A percentile compares a stretch with the other conserved stretches of the same genome.
These are phyloP conservation scores for Numenius phaeopus DNA, from an alignment of 2,797 vertebrate genomes.

Conservation along the genomic window DNA sequence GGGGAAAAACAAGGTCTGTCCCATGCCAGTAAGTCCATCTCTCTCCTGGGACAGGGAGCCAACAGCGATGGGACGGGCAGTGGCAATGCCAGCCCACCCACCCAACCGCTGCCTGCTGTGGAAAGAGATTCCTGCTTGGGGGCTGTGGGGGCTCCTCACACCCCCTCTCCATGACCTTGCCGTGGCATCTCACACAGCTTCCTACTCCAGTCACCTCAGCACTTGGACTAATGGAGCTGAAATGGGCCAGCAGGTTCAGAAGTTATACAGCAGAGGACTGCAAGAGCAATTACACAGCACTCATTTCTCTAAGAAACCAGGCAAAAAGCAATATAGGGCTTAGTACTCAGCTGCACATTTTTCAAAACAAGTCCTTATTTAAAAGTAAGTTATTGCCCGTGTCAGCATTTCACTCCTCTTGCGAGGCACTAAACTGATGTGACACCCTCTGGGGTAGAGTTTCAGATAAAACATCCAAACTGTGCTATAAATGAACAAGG, in stretches of 20 bases:
- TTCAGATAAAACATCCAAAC: background rate
- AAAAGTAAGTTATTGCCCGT: background rate
- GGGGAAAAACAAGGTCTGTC: background rate
- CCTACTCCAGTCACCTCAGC: background rate
- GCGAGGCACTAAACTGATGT: background rate
- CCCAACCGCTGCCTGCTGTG: background rate
- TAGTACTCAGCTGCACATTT: background rate
- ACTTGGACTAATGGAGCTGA: background rate
- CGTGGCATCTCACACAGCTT: background rate
- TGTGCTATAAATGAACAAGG: background rate
- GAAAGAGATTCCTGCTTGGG: background rate
- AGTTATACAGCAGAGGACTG: accelerated
- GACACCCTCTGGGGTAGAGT: background rate
- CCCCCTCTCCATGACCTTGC: background rate
- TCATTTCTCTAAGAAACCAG: background rate
- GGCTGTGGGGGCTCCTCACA: background rate
- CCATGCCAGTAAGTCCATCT: background rate
- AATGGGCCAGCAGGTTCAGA: background rate
- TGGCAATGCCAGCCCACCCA: background rate
- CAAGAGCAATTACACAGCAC: background rate
- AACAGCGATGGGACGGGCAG: accelerated
- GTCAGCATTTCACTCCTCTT: background rate
- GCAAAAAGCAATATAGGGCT: background rate
- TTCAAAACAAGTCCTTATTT: background rate
- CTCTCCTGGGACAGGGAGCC: background rate